Percentiles rank a stretch among this genome's conserved stretches.
Conservation (phyloP, 1,140 invertebrate species). For the Hyles euphorbiae region DNA sequence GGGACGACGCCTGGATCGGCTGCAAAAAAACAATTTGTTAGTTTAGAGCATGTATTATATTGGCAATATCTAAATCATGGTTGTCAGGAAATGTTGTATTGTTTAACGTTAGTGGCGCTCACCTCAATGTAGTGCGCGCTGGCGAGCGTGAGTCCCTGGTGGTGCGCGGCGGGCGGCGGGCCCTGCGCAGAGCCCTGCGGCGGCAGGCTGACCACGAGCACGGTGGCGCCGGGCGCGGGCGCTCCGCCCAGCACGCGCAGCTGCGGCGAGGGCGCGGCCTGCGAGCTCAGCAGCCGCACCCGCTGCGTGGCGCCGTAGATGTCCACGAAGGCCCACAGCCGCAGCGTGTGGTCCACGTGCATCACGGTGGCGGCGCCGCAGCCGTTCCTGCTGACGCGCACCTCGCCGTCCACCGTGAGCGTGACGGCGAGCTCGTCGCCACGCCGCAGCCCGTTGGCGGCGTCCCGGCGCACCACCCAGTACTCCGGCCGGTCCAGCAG, state of each 20-base stretch:
- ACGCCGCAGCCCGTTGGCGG: slow-evolving; percentile 86
- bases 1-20: slow-evolving; percentile 37
- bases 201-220: slow-evolving; percentile 88
- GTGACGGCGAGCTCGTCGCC: slow-evolving; percentile 95
- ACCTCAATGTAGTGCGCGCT: slow-evolving; percentile 69
- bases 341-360: slow-evolving; percentile 93
- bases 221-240: slow-evolving; percentile 79
- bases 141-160: slow-evolving; percentile 50
- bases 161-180: slow-evolving; percentile 52
- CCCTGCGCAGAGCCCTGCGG: slow-evolving; percentile 56
- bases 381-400: slow-evolving; percentile 91
- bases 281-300: slow-evolving; percentile 76
- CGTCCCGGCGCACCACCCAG: slow-evolving; percentile 97
- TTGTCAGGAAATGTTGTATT: too few relatives aligned
- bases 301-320: slow-evolving; percentile 95
- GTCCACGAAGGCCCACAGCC: slow-evolving; percentile 96
- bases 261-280: slow-evolving; percentile 42
- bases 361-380: slow-evolving; percentile 88
- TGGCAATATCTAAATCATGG: background rate
- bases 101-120: slow-evolving; percentile 9
- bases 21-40: slow-evolving; percentile 26
- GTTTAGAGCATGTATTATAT: background rate
- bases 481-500: slow-evolving; percentile 96
- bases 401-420: slow-evolving; percentile 89
- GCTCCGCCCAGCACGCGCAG: slow-evolving; percentile 51